phyloP scores from a whole-genome alignment of 2,888 invertebrate species.

The Tinea pellionella region DNA sequence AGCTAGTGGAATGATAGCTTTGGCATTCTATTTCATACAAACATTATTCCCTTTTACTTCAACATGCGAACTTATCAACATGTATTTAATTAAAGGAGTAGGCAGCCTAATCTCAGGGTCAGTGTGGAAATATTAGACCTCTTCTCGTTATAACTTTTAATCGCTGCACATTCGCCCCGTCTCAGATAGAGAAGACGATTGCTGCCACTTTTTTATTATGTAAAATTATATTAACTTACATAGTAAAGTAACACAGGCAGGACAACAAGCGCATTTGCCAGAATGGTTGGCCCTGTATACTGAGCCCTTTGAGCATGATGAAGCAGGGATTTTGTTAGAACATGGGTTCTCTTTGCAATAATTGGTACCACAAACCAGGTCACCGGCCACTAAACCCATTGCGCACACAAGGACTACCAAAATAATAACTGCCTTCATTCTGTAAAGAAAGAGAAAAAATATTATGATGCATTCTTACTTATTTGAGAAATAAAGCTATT shows the following conservation, averaged over 20 bases:
- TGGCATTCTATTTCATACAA: neutral
- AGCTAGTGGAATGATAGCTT: neutral
- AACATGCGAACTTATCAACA: too few relatives aligned
- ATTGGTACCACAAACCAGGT: constrained; percentile 48
- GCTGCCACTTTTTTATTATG: too few relatives aligned
- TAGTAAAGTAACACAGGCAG: constrained; percentile 51
- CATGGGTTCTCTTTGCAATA: constrained; percentile 55
- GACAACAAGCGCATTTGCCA: constrained; percentile 59
- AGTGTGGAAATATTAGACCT: too few relatives aligned
- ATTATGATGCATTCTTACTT: too few relatives aligned
- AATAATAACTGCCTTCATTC: constrained; percentile 45
- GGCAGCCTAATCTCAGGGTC: too few relatives aligned
- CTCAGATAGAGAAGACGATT: too few relatives aligned
- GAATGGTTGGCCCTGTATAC: constrained; percentile 44
- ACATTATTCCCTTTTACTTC: neutral
- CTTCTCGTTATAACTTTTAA: too few relatives aligned
- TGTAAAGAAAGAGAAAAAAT: constrained; percentile 12
- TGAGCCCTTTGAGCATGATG: constrained; percentile 38
- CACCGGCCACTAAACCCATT: constrained; percentile 39
- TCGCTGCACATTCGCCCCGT: too few relatives aligned
- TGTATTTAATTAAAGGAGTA: too few relatives aligned
- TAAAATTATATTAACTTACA: constrained; percentile 28
- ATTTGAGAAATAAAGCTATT: too few relatives aligned
- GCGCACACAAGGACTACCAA: constrained; percentile 38
- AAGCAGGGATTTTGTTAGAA: constrained; percentile 25